These are phyloP conservation scores for Cnemophilus loriae DNA, from an alignment of 2,113 vertebrate genomes.

Conservation along the genomic window DNA sequence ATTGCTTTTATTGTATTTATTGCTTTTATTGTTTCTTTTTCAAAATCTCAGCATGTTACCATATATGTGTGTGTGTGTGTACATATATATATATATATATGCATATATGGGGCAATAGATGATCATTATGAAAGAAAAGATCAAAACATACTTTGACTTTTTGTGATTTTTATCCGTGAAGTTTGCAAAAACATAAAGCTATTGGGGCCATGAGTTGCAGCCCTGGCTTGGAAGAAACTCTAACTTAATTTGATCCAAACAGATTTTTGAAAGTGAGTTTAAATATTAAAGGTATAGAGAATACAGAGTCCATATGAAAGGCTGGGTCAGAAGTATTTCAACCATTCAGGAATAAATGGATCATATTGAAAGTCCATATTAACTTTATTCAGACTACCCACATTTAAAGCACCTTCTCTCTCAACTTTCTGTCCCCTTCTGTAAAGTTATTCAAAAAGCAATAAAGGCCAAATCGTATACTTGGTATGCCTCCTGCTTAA, in stretches of 20 bases:
- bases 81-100: not conserved
- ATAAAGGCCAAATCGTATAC: not conserved
- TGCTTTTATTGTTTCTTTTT: not conserved
- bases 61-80: not conserved
- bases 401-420: not conserved
- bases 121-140: not conserved
- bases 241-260: not conserved
- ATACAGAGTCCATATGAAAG: not conserved
- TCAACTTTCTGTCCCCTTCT: not conserved
- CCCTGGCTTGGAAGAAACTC: not conserved
- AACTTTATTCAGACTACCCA: not conserved
- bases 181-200: not conserved
- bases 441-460: not conserved
- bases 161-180: not conserved
- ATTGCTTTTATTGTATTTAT: not conserved
- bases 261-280: not conserved
- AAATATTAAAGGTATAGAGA: not conserved
- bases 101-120: not conserved
- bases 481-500: not conserved
- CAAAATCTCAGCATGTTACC: not conserved
- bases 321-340: not conserved
- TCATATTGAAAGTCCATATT: not conserved
- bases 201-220: not conserved
- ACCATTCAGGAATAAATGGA: not conserved
- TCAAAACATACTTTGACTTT: not conserved